Conservation (phyloP, 2,797 vertebrate species). For the Cichlasoma orientale region DNA sequence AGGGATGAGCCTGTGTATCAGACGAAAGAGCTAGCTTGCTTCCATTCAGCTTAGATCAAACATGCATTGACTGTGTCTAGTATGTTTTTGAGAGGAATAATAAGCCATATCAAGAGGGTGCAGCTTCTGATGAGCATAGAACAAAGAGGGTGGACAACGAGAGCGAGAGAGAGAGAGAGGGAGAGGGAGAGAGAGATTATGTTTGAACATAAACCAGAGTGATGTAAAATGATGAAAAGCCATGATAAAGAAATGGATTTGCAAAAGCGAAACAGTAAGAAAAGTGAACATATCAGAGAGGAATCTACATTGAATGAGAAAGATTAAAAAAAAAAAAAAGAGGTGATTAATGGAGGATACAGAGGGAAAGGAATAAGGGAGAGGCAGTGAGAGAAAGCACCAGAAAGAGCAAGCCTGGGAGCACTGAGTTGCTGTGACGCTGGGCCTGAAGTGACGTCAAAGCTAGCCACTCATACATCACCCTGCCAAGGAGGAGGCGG, state of each 20-base stretch:
- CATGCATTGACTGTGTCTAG: slow-evolving; percentile 16
- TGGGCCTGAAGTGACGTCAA: slow-evolving; percentile 72
- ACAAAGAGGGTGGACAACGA: neutral
- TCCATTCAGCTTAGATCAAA: slow-evolving; percentile 37
- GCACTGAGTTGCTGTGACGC: slow-evolving; percentile 70
- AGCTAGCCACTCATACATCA: slow-evolving; percentile 72
- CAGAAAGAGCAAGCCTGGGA: slow-evolving; percentile 58
- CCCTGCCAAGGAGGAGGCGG: slow-evolving; percentile 50
- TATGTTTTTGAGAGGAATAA: slow-evolving; percentile 23
- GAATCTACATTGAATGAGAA: neutral
- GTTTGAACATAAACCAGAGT: neutral
- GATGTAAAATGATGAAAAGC: slow-evolving; percentile 2
- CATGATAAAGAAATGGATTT: slow-evolving; percentile 16
- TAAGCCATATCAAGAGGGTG: slow-evolving; percentile 2
- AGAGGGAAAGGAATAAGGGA: slow-evolving; percentile 22
- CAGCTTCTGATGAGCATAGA: slow-evolving; percentile 14
- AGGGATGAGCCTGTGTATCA: slow-evolving; percentile 32
- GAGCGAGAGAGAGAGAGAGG: neutral
- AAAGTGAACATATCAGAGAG: neutral
- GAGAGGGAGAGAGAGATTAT: neutral
- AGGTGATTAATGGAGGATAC: slow-evolving; percentile 38
- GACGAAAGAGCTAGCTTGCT: slow-evolving; percentile 17
- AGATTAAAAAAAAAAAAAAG: neutral
- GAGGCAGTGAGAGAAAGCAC: slow-evolving; percentile 47
- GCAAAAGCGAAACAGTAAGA: neutral